Percentiles rank a stretch among this genome's conserved stretches.
phyloP scores from a whole-genome alignment of 2,113 vertebrate species.

The Dicrurus megarhynchus region DNA sequence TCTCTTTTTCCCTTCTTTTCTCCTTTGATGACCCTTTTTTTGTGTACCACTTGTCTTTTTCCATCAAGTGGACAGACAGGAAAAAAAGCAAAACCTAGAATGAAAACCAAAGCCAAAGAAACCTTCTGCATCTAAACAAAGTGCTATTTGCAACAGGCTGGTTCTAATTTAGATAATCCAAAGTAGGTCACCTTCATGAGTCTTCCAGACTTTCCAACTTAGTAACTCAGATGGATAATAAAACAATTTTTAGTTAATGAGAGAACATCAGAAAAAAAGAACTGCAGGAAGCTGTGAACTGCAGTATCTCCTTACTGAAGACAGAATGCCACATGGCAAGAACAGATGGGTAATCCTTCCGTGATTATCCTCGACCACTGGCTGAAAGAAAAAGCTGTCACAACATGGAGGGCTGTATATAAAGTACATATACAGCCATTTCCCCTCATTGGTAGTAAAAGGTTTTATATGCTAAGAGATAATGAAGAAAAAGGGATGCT shows the following conservation, averaged over 20 bases:
- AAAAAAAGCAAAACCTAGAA: background rate
- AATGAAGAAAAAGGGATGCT: background rate
- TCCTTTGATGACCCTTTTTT: background rate
- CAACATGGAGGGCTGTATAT: background rate
- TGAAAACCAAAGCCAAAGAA: background rate
- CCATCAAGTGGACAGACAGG: background rate
- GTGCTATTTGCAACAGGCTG: background rate
- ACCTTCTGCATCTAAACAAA: background rate
- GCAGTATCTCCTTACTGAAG: conserved; percentile 9
- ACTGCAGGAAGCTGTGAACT: conserved; percentile 38
- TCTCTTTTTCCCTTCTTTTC: background rate
- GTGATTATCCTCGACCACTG: conserved; percentile 51
- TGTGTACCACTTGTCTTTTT: background rate
- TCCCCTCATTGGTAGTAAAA: background rate
- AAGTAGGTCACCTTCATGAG: conserved; percentile 18
- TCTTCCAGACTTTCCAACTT: conserved; percentile 10
- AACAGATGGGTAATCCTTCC: conserved; percentile 63
- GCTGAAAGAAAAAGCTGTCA: conserved; percentile 48
- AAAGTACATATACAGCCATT: background rate
- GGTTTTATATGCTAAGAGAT: background rate
- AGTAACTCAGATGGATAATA: conserved; percentile 18
- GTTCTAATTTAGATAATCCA: background rate
- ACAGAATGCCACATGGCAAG: conserved; percentile 56
- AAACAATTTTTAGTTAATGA: conserved; percentile 52
- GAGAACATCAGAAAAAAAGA: conserved; percentile 26